Base-by-base conservation (phyloP, 2,797 vertebrate genomes). In the Cygnus olor region DNA sequence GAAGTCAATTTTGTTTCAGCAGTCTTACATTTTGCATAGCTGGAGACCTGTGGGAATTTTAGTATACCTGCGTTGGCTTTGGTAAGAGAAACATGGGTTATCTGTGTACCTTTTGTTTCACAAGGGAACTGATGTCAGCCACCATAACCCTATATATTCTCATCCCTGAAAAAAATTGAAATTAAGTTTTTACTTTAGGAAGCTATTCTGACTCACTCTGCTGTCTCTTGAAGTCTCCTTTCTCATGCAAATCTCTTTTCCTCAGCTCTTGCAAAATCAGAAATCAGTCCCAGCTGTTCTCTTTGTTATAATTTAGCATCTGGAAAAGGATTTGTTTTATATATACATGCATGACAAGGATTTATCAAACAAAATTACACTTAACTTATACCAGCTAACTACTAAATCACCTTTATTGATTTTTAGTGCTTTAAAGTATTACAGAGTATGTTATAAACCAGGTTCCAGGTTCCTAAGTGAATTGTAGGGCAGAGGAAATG, bases 251-350 rank as follows among this genome's bases (percentile, higher is more conserved):
- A 83, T 14, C 12, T 90, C 74, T 85, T 71, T 44, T 72, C 69
- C 74, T 91, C 53, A 64, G 40, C 27, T 78, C 24, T 77, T 85
- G n/a, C 28, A 77, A 68, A 85, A 89, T 85, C 34, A 89, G 54
- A 92, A 93, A 94, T 88, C 51, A 74, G 53, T 89, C n/a, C 66
- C 85, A 91, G 82, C 69, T 95, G 57, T 89, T 88, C 8, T 25
- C 18, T 76, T 89, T 89, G 63, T 91, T 93, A 71, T 42, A 77
- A 71, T 76, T 83, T 80, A 81, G 7, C 69, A 90, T 91, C 76
- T 54, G 28, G 85, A 72, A 79, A 80, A 85, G 30, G 28, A 85
- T 94, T 94, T 96, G 10, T 28, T 78, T 89, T 89, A 76, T 57
- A 72, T 49, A 94, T 38, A 78, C 57, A 77, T 38, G 15, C 57